Base-by-base conservation (phyloP, 2,113 vertebrate species). In the Archilochus colubris region DNA sequence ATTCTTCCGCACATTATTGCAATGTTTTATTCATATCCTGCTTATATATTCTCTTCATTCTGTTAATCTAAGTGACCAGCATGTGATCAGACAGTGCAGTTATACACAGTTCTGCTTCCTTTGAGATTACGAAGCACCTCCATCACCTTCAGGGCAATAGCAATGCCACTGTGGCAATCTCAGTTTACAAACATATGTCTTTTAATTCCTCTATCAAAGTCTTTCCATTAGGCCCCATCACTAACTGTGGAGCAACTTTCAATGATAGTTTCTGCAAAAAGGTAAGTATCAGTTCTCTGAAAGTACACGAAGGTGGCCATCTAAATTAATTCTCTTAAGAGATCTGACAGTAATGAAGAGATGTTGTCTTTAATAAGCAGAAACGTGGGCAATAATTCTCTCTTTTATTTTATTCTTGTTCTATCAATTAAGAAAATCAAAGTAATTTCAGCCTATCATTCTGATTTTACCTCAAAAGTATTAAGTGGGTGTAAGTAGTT, bases 1-100 rank as follows among this genome's bases (percentile, higher is more conserved):
- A 91, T 86, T 93, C 77, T 88, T 88, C 67, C 82, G 93, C 82
- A 88, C 76, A 82, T 94, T 96, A 96, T 91, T 96, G 78, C 68
- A 77, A 96, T 97, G 91, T 96, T 97, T 97, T 94, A 97, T 97
- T 97, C 70, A 97, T 96, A 36, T 23, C 54, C 36, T 0, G 0
- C 82, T 95, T 91, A 91, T 19, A 76, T 73, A 93, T 86, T 94
- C 86, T 61, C 76, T 86, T 82, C 86, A 80, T 95, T 94, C 92
- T 93, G 83, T 67, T 94, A 68, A 94, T 89, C 79, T 92, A 85
- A 95, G 82, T 93, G 94, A 95, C 89, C 94, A 93, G 46, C 62
- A 72, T 51, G 51, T 58, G 87, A 88, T 89, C 62, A 84, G 90
- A 59, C 69, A 4, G 0, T 46, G n/a, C 46, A 74, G 31, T 53